Evolutionary conservation across 2,113 vertebrate genomes (phyloP).

Genomic region (Poicephalus gulielmi): DNA sequence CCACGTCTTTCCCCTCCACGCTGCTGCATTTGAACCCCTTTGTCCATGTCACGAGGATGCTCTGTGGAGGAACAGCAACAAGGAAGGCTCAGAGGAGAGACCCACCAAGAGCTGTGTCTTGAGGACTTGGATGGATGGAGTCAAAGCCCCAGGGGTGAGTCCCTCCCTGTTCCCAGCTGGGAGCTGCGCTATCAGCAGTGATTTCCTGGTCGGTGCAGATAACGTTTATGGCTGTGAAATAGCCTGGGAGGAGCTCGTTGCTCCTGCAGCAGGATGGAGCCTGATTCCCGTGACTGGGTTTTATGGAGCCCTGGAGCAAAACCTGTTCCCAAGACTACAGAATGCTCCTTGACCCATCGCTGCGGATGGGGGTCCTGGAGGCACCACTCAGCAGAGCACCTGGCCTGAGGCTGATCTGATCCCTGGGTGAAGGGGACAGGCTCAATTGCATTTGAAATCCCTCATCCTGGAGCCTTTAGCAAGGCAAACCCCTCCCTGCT

Average conservation of each 20-base stretch:
- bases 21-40: slow-evolving; percentile 92
- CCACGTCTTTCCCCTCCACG: slow-evolving; percentile 92
- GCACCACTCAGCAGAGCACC: neutral
- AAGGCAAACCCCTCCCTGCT: rapidly evolving
- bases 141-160: rapidly evolving
- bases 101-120: neutral
- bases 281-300: neutral
- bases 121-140: neutral
- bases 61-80: slow-evolving; percentile 67
- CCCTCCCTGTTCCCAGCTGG: rapidly evolving
- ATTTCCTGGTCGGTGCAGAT: neutral
- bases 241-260: rapidly evolving
- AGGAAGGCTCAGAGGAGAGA: neutral
- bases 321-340: neutral
- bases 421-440: too few species aligned
- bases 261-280: neutral
- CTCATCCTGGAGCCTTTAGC: rapidly evolving
- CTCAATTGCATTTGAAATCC: rapidly evolving
- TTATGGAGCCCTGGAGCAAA: slow-evolving; percentile 5
- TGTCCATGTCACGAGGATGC: slow-evolving; percentile 89
- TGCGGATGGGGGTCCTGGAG: neutral
- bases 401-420: rapidly evolving
- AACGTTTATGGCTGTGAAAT: neutral
- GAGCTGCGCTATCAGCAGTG: rapidly evolving
- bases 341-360: neutral